Conservation (phyloP, 92 coral and sea anemone genomes). For the Actinernus sp. region DNA sequence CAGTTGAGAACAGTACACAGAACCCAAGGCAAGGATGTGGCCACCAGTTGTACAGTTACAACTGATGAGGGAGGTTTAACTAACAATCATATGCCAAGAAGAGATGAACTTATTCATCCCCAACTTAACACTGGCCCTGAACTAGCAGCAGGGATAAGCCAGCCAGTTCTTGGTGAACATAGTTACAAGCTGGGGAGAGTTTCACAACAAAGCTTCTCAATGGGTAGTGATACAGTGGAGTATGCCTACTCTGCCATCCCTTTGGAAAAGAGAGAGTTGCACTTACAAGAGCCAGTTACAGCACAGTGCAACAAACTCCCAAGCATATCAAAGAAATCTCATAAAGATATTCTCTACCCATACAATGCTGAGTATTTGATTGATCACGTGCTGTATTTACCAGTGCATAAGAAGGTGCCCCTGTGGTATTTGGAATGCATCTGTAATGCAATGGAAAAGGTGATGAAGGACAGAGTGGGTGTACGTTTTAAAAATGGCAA, state of each 20-base stretch:
- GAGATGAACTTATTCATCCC: neutral
- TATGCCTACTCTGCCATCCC: too few species aligned
- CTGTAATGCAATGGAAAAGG: conserved; percentile 83
- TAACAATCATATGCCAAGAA: neutral
- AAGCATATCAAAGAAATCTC: conserved; percentile 5
- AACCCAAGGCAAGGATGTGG: conserved; percentile 14
- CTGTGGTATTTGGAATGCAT: conserved; percentile 78
- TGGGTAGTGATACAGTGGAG: conserved; percentile 1
- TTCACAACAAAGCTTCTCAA: conserved; percentile 14
- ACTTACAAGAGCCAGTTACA: neutral
- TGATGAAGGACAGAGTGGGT: conserved; percentile 71
- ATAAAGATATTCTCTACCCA: conserved; percentile 69
- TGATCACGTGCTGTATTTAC: conserved; percentile 90
- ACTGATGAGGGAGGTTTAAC: neutral
- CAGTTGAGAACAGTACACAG: conserved; percentile 87
- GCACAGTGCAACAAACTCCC: neutral
- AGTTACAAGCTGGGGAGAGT: neutral
- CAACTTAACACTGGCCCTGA: conserved; percentile 24
- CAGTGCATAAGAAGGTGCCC: conserved; percentile 94
- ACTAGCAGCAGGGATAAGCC: conserved; percentile 43
- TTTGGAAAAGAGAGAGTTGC: conserved; percentile 10
- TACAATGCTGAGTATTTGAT: conserved; percentile 96
- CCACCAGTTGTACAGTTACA: neutral
- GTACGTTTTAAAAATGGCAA: conserved; percentile 52
- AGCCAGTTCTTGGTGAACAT: conserved; percentile 19